Conservation (phyloP, 2,797 vertebrate species). For the Jordanella pulchra region DNA sequence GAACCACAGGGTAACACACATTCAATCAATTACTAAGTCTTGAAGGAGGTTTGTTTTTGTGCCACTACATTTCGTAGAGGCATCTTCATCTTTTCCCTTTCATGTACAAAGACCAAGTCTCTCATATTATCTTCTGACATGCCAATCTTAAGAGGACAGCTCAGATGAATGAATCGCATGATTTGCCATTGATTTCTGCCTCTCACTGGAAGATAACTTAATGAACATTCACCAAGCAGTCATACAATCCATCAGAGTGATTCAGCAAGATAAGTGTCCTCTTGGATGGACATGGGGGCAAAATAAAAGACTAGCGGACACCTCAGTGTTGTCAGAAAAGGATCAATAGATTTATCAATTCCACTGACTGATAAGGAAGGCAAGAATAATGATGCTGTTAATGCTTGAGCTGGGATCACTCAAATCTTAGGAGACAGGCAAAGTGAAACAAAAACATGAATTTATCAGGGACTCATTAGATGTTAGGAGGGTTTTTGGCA, state of each 20-base stretch:
- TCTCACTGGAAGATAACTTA: slow-evolving; percentile 81
- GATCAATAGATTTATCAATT: slow-evolving; percentile 81
- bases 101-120: slow-evolving; percentile 58
- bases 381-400: slow-evolving; percentile 75
- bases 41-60: slow-evolving; percentile 24
- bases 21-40: slow-evolving; percentile 16
- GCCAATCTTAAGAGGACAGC: slow-evolving; percentile 46
- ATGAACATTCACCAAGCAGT: slow-evolving; percentile 76
- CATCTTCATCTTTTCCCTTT: slow-evolving; percentile 60
- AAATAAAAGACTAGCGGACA: slow-evolving; percentile 66
- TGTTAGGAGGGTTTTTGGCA: neutral
- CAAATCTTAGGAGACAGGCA: slow-evolving; percentile 37
- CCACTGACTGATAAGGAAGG: slow-evolving; percentile 71
- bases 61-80: slow-evolving; percentile 12
- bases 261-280: slow-evolving; percentile 76
- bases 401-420: slow-evolving; percentile 48
- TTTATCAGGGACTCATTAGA: slow-evolving; percentile 47
- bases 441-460: slow-evolving; percentile 28
- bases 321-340: slow-evolving; percentile 62
- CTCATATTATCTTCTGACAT: slow-evolving; percentile 43
- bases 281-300: slow-evolving; percentile 67
- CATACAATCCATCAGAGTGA: slow-evolving; percentile 74
- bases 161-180: slow-evolving; percentile 62
- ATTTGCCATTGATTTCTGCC: slow-evolving; percentile 67
- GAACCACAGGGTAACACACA: slow-evolving; percentile 15